Conservation (phyloP, 2,113 vertebrate species). For the Tiliqua scincoides region DNA sequence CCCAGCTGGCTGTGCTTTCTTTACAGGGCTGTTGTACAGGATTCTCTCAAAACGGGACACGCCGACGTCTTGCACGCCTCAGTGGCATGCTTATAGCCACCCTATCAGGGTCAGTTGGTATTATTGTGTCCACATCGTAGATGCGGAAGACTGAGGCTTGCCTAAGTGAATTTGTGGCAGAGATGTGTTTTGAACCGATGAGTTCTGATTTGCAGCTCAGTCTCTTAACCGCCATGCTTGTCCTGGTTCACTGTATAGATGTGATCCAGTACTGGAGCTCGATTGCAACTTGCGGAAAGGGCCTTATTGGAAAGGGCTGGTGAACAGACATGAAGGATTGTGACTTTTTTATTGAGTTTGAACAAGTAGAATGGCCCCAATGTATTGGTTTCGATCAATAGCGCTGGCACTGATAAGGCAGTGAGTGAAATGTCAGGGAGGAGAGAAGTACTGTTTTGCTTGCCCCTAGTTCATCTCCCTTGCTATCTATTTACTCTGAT, state of each 20-base stretch:
- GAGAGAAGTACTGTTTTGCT: neutral
- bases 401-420: neutral
- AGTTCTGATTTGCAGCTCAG: neutral
- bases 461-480: too few relatives aligned
- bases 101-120: neutral
- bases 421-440: neutral
- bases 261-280: neutral
- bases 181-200: too few relatives aligned
- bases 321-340: too few relatives aligned
- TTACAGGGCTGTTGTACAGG: too few relatives aligned
- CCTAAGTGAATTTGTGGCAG: too few relatives aligned
- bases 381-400: neutral
- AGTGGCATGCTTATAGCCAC: neutral
- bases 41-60: too few relatives aligned
- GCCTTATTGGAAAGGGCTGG: neutral
- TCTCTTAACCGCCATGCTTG: neutral
- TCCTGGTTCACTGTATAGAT: too few relatives aligned
- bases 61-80: too few relatives aligned
- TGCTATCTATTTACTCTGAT: neutral
- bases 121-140: neutral
- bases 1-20: neutral
- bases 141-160: too few relatives aligned
- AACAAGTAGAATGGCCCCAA: neutral
- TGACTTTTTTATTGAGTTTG: neutral
- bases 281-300: neutral